phyloP scores from a whole-genome alignment of 2,888 invertebrate genomes.

The Sarcophaga variegata region DNA sequence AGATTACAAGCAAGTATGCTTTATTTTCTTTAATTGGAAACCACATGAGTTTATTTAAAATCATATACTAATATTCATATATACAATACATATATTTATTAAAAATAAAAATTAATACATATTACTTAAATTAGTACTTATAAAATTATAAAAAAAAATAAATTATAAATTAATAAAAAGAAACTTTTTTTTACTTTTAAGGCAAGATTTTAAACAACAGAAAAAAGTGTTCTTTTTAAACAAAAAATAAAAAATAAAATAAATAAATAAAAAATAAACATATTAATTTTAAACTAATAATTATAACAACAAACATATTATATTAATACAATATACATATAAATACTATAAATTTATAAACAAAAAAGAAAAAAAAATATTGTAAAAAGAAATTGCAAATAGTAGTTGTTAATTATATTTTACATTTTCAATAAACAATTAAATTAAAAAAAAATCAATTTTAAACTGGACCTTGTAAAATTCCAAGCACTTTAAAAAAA shows the following conservation, averaged over 20 bases:
- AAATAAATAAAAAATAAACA: slow-evolving; percentile 3
- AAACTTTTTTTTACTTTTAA: slow-evolving; percentile 23
- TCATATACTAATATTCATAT: slow-evolving; percentile 41
- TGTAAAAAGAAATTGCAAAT: slow-evolving; percentile 66
- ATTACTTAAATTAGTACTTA: slow-evolving; percentile 21
- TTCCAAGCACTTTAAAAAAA: slow-evolving; percentile 57
- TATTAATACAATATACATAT: not conserved
- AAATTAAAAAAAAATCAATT: slow-evolving; percentile 14
- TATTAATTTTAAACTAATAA: slow-evolving; percentile 44
- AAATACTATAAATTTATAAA: not conserved
- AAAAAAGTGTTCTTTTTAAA: slow-evolving; percentile 61
- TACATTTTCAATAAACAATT: slow-evolving; percentile 27
- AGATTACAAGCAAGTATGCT: too few relatives aligned
- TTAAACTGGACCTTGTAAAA: slow-evolving; percentile 54
- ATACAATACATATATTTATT: slow-evolving; percentile 48
- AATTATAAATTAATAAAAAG: slow-evolving; percentile 60
- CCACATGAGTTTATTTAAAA: slow-evolving; percentile 57
- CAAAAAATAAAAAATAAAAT: slow-evolving; percentile 16
- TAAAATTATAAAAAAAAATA: slow-evolving; percentile 34
- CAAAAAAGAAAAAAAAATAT: slow-evolving; percentile 32
- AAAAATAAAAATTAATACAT: slow-evolving; percentile 23
- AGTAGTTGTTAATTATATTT: slow-evolving; percentile 66
- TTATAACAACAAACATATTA: not conserved
- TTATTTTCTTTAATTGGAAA: too few relatives aligned
- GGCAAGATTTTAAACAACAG: slow-evolving; percentile 54